Evolutionary conservation across 2,888 invertebrate genomes (phyloP).

Genomic region (Lepidochitona cinerea): DNA sequence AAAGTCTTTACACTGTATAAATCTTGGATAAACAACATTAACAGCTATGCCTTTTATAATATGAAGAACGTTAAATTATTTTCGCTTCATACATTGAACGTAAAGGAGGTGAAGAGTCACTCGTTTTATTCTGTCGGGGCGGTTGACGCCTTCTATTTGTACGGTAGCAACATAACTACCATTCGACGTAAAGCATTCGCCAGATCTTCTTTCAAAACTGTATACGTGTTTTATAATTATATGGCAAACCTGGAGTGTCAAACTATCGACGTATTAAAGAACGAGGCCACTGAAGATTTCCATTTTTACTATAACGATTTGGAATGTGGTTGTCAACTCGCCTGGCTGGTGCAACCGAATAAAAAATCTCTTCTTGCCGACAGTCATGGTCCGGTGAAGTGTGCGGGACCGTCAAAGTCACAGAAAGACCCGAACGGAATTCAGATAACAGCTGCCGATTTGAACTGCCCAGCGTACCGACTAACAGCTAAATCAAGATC

Average conservation of each 20-base stretch:
- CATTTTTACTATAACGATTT: not conserved
- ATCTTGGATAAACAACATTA: slow-evolving; percentile 25
- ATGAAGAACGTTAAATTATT: slow-evolving; percentile 12
- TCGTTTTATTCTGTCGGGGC: slow-evolving; percentile 15
- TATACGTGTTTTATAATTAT: not conserved
- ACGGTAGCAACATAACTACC: slow-evolving; percentile 24
- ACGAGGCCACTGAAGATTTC: not conserved
- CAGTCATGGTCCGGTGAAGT: not conserved
- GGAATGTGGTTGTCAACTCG: not conserved
- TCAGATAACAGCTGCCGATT: not conserved
- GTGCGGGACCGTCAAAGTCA: not conserved
- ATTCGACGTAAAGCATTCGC: slow-evolving; percentile 23
- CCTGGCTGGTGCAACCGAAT: not conserved
- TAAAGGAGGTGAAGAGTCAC: slow-evolving; percentile 26
- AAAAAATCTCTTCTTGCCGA: not conserved
- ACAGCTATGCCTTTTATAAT: slow-evolving; percentile 31
- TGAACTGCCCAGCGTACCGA: not conserved
- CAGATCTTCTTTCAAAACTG: not conserved
- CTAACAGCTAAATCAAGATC: too few species aligned
- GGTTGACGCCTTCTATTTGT: slow-evolving; percentile 10
- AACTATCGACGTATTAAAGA: not conserved
- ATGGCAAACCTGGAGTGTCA: not conserved
- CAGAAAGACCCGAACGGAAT: not conserved
- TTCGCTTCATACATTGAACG: slow-evolving; percentile 5
- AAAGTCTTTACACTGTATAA: slow-evolving; percentile 21